phyloP scores from a whole-genome alignment of 1,140 invertebrate species.

The Aradophagus sp. region DNA sequence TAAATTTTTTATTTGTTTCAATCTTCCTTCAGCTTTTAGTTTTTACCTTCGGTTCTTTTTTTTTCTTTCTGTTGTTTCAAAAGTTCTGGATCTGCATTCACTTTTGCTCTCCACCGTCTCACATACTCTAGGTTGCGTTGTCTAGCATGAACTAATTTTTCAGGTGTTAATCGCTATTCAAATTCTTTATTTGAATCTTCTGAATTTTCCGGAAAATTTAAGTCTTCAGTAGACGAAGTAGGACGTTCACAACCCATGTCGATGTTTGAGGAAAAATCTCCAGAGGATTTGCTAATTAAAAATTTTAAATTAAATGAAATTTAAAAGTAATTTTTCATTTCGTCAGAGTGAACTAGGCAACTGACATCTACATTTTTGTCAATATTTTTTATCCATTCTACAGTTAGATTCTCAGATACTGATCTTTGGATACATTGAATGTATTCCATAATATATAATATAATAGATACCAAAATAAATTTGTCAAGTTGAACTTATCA shows the following conservation, averaged over 20 bases:
- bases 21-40: constrained; percentile 11
- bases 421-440: no score
- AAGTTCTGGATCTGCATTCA: constrained; percentile 1
- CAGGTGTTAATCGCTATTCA: background rate
- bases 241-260: background rate
- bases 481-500: no score
- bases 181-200: background rate
- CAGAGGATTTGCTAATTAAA: constrained; percentile 17
- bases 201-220: background rate
- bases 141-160: background rate
- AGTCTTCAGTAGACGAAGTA: background rate
- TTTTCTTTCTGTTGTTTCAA: constrained; percentile 13
- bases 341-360: no score
- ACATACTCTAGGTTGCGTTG: constrained; percentile 3
- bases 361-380: no score
- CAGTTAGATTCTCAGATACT: no score
- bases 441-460: no score
- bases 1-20: constrained; percentile 9
- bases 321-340: no score
- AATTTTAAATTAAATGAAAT: no score
- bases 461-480: no score
- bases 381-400: no score
- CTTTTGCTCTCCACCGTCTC: constrained; percentile 5
- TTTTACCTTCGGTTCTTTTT: constrained; percentile 11
- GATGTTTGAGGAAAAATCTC: constrained; percentile 1